phyloP scores from a whole-genome alignment of 1,140 invertebrate species.

The Ceratoteleas bidentatus region DNA sequence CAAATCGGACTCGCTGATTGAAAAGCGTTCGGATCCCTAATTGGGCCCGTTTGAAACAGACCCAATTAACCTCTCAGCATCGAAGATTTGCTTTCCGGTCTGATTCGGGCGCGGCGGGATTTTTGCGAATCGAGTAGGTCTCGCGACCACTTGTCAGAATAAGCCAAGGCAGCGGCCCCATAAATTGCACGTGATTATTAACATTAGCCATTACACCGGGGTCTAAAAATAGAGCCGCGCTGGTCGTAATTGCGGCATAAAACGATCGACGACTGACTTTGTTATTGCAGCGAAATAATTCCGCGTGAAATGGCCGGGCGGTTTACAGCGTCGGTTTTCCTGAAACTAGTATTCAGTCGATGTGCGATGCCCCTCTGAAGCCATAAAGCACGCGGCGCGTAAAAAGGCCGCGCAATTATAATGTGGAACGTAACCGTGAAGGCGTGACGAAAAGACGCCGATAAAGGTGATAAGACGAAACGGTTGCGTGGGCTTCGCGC shows the following conservation, averaged over 20 bases:
- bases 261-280: conserved; percentile 34
- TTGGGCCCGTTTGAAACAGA: too few species aligned
- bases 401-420: conserved; percentile 37
- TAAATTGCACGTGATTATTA: conserved; percentile 22
- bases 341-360: conserved; percentile 38
- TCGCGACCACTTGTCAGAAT: conserved; percentile 3
- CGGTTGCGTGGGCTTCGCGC: conserved; percentile 64
- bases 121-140: not conserved
- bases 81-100: too few species aligned
- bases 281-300: conserved; percentile 42
- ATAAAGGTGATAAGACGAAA: conserved; percentile 66
- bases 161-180: conserved; percentile 21
- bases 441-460: conserved; percentile 57
- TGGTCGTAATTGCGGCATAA: conserved; percentile 39
- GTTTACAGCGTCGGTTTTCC: conserved; percentile 29
- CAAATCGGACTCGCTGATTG: too few species aligned
- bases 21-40: too few species aligned
- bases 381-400: not conserved
- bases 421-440: conserved; percentile 55
- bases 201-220: conserved; percentile 25
- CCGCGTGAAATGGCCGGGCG: conserved; percentile 14
- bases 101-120: not conserved
- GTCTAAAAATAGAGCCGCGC: conserved; percentile 41
- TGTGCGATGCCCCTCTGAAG: not conserved
- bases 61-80: too few species aligned